Percentiles rank a stretch among this genome's conserved stretches.
Evolutionary conservation across 2,113 vertebrate species (phyloP).

Genomic region (Gallinago media): DNA sequence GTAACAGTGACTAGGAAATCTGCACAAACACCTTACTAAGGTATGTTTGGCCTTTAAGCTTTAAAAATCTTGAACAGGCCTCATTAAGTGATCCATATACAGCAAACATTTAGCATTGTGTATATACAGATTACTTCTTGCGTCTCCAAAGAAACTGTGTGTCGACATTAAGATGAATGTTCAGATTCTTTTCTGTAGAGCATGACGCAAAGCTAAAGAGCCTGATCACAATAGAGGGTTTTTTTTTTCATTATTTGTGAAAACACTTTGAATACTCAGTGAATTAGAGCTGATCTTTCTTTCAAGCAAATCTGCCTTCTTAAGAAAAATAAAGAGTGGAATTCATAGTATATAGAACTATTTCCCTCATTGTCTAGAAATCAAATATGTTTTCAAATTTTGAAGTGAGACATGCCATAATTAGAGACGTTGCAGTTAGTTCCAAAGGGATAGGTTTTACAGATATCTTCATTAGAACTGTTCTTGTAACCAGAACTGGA

Average conservation of each 20-base stretch:
- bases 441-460: neutral
- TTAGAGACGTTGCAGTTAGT: neutral
- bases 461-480: neutral
- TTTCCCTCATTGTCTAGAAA: neutral
- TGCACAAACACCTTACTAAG: neutral
- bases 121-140: neutral
- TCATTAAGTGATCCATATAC: neutral
- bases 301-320: neutral
- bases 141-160: neutral
- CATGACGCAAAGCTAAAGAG: neutral
- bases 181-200: neutral
- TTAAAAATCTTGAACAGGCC: neutral
- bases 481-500: neutral
- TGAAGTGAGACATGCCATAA: neutral
- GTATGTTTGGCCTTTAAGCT: neutral
- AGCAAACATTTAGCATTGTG: neutral
- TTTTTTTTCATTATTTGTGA: neutral
- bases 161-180: neutral
- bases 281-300: neutral
- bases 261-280: neutral
- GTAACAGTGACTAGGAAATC: neutral
- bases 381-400: neutral
- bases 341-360: neutral
- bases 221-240: fast-evolving
- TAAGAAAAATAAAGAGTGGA: neutral